These are phyloP conservation scores for Leptarthrus brevirostris DNA, from an alignment of 2,888 invertebrate species.

Conservation along the genomic window DNA sequence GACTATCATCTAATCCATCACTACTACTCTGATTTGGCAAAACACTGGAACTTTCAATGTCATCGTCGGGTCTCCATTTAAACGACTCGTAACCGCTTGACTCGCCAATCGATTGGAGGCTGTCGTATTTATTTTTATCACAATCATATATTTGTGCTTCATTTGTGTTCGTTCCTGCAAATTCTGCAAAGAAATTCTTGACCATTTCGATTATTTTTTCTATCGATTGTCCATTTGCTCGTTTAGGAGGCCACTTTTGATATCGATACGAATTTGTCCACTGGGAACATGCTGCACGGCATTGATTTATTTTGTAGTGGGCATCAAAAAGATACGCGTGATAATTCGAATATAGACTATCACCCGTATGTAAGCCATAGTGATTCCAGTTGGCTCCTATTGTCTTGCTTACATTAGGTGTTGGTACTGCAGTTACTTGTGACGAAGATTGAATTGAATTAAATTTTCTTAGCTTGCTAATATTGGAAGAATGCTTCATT, in stretches of 20 bases:
- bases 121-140: conserved; percentile 68
- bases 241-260: conserved; percentile 62
- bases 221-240: conserved; percentile 59
- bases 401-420: conserved; percentile 65
- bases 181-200: conserved; percentile 64
- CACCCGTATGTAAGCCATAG: conserved; percentile 69
- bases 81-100: conserved; percentile 82
- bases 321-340: conserved; percentile 90
- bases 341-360: conserved; percentile 82
- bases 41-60: conserved; percentile 60
- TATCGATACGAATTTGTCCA: conserved; percentile 87
- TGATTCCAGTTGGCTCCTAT: conserved; percentile 70
- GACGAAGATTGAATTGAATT: conserved; percentile 49
- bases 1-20: conserved; percentile 62
- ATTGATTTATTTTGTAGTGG: conserved; percentile 78
- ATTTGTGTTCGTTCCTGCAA: conserved; percentile 55
- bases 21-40: conserved; percentile 20
- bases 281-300: conserved; percentile 77
- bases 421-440: conserved; percentile 59
- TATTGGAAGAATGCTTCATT: conserved; percentile 61
- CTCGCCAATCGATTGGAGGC: conserved; percentile 78
- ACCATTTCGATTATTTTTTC: conserved; percentile 62
- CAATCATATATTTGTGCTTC: conserved; percentile 56
- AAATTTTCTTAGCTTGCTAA: conserved; percentile 41
- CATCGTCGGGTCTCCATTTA: conserved; percentile 71